A percentile compares a stretch with the other conserved stretches of the same genome.
These are phyloP conservation scores for Podarcis cretensis DNA, from an alignment of 2,113 vertebrate species.

Conservation along the genomic window DNA sequence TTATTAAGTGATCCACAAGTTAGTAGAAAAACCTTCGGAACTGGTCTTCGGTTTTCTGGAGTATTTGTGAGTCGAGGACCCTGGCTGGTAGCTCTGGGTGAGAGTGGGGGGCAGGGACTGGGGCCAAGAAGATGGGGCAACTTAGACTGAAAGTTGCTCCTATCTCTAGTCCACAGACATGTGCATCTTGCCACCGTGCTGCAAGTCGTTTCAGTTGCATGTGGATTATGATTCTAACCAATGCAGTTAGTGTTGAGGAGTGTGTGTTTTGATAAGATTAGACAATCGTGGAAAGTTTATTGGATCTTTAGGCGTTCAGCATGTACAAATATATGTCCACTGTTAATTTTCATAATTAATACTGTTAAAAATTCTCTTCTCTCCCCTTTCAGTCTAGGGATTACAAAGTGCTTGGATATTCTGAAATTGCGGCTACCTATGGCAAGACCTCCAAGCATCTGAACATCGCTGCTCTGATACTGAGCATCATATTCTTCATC, in stretches of 20 bases:
- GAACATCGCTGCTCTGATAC: slow-evolving; percentile 77
- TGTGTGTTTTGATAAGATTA: no score
- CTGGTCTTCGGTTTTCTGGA: no score
- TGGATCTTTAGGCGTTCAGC: not conserved
- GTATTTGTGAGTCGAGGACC: no score
- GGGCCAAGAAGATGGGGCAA: no score
- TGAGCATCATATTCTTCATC: slow-evolving; percentile 51
- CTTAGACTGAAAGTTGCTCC: no score
- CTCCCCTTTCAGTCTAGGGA: slow-evolving; percentile 74
- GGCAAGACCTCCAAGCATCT: slow-evolving; percentile 79
- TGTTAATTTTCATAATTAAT: not conserved
- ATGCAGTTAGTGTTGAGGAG: not conserved
- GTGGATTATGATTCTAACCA: not conserved
- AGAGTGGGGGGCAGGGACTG: no score
- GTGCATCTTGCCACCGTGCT: no score
- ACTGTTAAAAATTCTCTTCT: not conserved
- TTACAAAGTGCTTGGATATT: slow-evolving; percentile 80
- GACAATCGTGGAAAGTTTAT: not conserved
- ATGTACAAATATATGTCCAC: not conserved
- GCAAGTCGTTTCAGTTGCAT: no score
- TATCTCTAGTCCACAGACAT: no score
- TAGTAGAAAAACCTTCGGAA: no score
- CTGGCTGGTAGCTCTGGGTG: no score
- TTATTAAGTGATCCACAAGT: no score
- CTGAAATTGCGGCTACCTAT: slow-evolving; percentile 77